Base-by-base conservation (phyloP, 1,140 invertebrate genomes). In the Zaprionus kolodkinae region DNA sequence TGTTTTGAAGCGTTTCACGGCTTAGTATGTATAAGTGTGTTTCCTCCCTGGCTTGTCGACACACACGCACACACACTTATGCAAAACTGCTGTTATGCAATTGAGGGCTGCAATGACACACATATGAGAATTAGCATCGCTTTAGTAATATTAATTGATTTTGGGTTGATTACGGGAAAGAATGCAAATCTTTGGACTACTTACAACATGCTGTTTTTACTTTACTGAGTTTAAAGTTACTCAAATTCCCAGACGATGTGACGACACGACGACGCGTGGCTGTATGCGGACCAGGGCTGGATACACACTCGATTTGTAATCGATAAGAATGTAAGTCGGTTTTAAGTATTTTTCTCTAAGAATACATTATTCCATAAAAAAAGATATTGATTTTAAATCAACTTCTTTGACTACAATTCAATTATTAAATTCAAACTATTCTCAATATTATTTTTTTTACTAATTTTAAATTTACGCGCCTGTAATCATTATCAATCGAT, bases 81-180 rank as follows among this genome's bases (percentile, higher is more conserved):
- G 85, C 85, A 84, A 65, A 88, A 85, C 77, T 62, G 84, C 72
- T 88, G 85, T 88, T 88, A 88, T 88, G 85, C 85, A 88, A 88
- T 88, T 88, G 86, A 85, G 81, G 85, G 85, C 82, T 86, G 82
- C 82, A 86, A 86, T 78, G 76, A 76, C 57, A 82, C 35, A 57
- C 45, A 78, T 56, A 71, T 48, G 40, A 56, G 13, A 45, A 66
- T 36, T 38, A 48, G 36, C 17, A 55, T n/a, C 12, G n/a, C 17
- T 21, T 62, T 1, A 11, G 33, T 40, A 36, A 13, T 57, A n/a
- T 2, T n/a, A 27, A 12, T 17, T 52, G 36, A 36, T 13, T 38
- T 17, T 10, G 3, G 0, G 15, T 4, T 12, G 27, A 12, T 68
- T 54, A 7, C 30, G 6, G 59, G 1, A 10, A 52, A 15, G 21